Conservation (phyloP, 2,888 invertebrate genomes). For the Drosophila falleni region DNA sequence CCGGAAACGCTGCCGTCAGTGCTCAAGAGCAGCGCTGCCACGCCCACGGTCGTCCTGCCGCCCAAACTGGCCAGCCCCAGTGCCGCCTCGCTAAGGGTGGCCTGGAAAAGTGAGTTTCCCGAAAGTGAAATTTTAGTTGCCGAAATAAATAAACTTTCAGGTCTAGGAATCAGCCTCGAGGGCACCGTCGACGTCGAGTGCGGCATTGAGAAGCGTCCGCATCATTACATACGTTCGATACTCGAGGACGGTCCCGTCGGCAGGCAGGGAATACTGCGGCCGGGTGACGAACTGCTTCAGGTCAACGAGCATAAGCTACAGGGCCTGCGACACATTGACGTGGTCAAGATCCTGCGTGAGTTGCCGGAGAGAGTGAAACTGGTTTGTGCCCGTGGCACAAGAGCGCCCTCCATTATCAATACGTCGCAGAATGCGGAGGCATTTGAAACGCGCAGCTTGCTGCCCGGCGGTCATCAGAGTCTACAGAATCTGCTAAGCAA, state of each 20-base stretch:
- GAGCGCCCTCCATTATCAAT: constrained; percentile 89
- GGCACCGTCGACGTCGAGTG: constrained; percentile 99
- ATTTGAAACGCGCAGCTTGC: constrained; percentile 92
- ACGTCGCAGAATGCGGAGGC: constrained; percentile 92
- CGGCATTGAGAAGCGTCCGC: constrained; percentile 98
- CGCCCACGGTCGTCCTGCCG: constrained; percentile 28
- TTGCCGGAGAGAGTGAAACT: constrained; percentile 95
- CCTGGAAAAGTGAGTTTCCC: constrained; percentile 92
- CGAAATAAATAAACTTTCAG: constrained; percentile 96
- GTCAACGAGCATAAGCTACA: constrained; percentile 96
- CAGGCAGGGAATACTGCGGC: constrained; percentile 93
- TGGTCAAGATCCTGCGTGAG: constrained; percentile 97
- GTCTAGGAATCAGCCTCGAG: constrained; percentile 98
- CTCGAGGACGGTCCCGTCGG: constrained; percentile 98
- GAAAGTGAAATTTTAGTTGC: constrained; percentile 96
- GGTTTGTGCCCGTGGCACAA: constrained; percentile 93
- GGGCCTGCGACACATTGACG: constrained; percentile 98
- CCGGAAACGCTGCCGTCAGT: constrained; percentile 14
- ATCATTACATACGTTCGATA: constrained; percentile 98
- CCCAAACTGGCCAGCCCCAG: constrained; percentile 86
- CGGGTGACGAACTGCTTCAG: constrained; percentile 98
- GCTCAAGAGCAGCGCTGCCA: constrained; percentile 9
- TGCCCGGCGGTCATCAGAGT: constrained; percentile 95
- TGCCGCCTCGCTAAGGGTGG: constrained; percentile 90
- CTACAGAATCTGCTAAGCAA: constrained; percentile 93